Base-by-base conservation (phyloP, 2,113 vertebrate genomes). In the Lipophrys pholis region DNA sequence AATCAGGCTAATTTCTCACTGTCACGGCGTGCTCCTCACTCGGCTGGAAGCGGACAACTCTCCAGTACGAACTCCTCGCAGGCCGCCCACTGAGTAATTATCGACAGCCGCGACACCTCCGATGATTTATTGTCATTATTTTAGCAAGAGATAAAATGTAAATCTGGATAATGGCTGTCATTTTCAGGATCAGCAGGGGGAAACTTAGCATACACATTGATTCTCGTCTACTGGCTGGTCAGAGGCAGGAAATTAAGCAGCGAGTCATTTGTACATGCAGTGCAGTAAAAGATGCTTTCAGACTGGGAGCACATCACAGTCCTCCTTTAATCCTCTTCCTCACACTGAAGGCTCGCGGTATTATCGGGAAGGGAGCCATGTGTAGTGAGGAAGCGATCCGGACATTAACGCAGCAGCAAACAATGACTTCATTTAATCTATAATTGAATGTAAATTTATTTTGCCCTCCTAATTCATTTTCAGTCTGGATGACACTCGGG, bases 41-140 rank as follows among this genome's bases (percentile, higher is more conserved):
- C 6, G 48, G 69, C 73, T 82, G 57, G 76, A 80, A 72, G 80
- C 21, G 50, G 67, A 63, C 73, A 74, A 56, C 73, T 81, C 73
- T 88, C 57, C 64, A 61, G 50, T 65, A 78, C 67, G 68, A 80
- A 88, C 85, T 78, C 86, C 86, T 87, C 57, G 14, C 80, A 75
- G 81, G 82, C 89, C 80, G 55, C 55, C 54, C 56, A 6, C 69
- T 54, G 76, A 14, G 80, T 90, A 94, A 95, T 95, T 95, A 94
- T 93, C 85, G 15, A 56, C 91, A 75, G 69, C 89, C 78, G 40
- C 75, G 89, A 92, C 91, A 87, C 11, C 76, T 74, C 50, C 11
- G 7, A 76, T 94, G 93, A 95, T 95, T 91, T 93, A 94, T 94
- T 91, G 76, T 90, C 86, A 92, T 92, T 91, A 87, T 93, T 94